phyloP scores from a whole-genome alignment of 1,140 invertebrate species.

The Drepana arcuata region DNA sequence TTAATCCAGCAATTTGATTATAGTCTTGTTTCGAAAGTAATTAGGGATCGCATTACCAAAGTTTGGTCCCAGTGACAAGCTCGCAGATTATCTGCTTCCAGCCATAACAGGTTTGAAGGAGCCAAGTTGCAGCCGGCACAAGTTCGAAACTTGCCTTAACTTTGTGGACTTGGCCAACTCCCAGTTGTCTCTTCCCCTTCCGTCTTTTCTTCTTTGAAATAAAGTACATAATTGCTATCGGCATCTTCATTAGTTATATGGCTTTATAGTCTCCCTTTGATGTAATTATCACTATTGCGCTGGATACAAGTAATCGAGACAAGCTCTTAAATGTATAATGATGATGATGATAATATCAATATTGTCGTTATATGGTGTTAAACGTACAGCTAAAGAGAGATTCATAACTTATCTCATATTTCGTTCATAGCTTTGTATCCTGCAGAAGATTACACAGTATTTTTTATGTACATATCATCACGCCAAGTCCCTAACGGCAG shows the following conservation, averaged over 20 bases:
- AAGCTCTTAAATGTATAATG: too few relatives aligned
- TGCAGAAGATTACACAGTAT: too few relatives aligned
- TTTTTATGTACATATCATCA: too few relatives aligned
- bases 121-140: constrained; percentile 28
- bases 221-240: constrained; percentile 29
- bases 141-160: constrained; percentile 37
- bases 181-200: constrained; percentile 17
- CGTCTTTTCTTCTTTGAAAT: constrained; percentile 25
- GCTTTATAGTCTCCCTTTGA: too few relatives aligned
- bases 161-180: constrained; percentile 30
- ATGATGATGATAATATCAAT: too few relatives aligned
- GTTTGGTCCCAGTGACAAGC: constrained; percentile 37
- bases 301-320: too few relatives aligned
- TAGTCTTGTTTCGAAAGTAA: constrained; percentile 22
- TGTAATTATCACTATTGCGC: too few relatives aligned
- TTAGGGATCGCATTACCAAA: constrained; percentile 36
- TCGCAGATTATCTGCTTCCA: constrained; percentile 47
- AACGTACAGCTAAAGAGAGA: too few relatives aligned
- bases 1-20: constrained; percentile 7
- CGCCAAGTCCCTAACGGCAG: too few relatives aligned
- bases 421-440: too few relatives aligned
- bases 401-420: too few relatives aligned
- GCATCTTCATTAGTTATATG: constrained; percentile 6
- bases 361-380: too few relatives aligned
- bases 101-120: constrained; percentile 45